Base-by-base conservation (phyloP, 2,888 invertebrate species). In the Sussaba pulchella region DNA sequence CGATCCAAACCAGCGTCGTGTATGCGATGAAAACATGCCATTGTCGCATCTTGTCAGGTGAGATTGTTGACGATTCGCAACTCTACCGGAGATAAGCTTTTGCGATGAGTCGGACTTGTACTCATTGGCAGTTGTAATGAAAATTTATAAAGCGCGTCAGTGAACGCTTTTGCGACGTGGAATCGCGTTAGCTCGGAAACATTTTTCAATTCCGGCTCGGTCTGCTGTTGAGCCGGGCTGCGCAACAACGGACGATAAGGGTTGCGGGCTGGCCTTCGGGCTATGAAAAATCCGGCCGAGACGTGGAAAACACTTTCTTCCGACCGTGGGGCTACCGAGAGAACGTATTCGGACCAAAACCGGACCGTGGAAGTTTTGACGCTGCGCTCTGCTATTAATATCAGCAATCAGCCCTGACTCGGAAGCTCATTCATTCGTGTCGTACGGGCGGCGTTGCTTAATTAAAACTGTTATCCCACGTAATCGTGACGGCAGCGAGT, bases 401-500 rank as follows among this genome's bases (percentile, higher is more conserved):
- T 82, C 79, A 82, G 81, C 81, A 75, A 82, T 79, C 81, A 82
- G 61, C 75, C 57, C 52, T 45, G 64, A 59, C 79, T 59, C 79
- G 71, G 54, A 54, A 6, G 71, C 81, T 78, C 79, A 79, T 74
- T 79, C 81, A 74, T 82, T 79, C 70, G 50, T 41, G 57, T 31
- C 67, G 72, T 41, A 67, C 43, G 67, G 26, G 52, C 43, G 70
- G 66, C 63, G 83, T 84, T 72, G 83, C 85, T 89, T 89, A 89
- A 89, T 89, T 89, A 89, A 88, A 88, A 89, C 87, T 86, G 83
- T 88, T 86, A 87, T 86, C 87, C 78, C 83, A 83, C 84, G 83
- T 82, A 79, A 87, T 87, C 83, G 83, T 80, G 80, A 81, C 76
- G 69, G 77, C 50, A 64, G 54, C 82, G 50, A 77, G 79, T 77